Conservation (phyloP, 2,113 vertebrate species). For the Spheniscus mendiculus region DNA sequence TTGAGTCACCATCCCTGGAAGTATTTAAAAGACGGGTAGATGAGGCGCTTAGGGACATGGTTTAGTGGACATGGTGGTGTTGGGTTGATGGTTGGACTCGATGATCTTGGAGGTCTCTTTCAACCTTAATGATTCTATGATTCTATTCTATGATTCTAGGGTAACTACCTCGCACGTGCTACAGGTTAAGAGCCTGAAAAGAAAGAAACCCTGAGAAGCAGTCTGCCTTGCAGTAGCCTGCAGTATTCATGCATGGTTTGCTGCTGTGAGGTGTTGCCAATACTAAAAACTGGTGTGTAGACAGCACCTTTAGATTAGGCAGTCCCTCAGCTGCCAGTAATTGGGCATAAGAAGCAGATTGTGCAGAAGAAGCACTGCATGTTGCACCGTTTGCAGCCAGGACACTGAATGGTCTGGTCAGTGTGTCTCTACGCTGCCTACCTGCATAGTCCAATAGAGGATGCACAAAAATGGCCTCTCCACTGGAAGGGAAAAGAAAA, state of each 20-base stretch:
- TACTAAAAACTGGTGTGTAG: not conserved
- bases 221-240: not conserved
- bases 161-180: accelerated
- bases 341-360: accelerated
- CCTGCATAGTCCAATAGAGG: not conserved
- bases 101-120: too few species aligned
- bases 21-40: too few species aligned
- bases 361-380: not conserved
- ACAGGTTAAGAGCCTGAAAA: not conserved
- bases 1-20: too few species aligned
- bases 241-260: accelerated
- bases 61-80: too few species aligned
- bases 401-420: accelerated
- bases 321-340: not conserved
- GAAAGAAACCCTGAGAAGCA: not conserved
- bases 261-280: not conserved
- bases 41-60: too few species aligned
- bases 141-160: too few species aligned
- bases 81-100: too few species aligned
- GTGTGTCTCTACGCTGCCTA: not conserved
- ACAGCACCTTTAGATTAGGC: not conserved
- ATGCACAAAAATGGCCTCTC: not conserved
- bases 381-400: not conserved
- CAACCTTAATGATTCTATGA: too few species aligned
- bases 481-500: not conserved